Base-by-base conservation (phyloP, 2,888 invertebrate species). In the Myathropa florea region DNA sequence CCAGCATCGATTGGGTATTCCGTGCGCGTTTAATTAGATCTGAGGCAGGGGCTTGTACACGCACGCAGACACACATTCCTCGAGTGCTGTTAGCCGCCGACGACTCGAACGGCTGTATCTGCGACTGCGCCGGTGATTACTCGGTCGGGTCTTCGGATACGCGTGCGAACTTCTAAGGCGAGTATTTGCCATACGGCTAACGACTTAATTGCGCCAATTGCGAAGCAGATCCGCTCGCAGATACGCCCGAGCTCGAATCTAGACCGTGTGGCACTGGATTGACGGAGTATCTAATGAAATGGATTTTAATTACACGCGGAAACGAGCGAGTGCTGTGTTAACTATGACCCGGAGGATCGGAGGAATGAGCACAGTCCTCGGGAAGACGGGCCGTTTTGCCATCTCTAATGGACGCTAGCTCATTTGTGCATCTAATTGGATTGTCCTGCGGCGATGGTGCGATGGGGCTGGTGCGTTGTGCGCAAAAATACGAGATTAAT, bases 141-240 rank as follows among this genome's bases (percentile, higher is more conserved):
- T 75, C 72, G 59, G 39, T 18, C 59, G 24, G 28, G 53, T 30
- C 60, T 70, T 65, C 72, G 64, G 53, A 39, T 72, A 67, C 72
- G 83, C 84, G 80, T 84, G 80, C 75, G 84, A 84, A 80, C 76
- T 84, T 84, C 76, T 72, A 30, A n/a, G 10, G 39, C 21, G 12
- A 53, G 63, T 39, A 18, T 6, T 53, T 28, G 21, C 57, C 64
- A 79, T 67, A 63, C 26, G 59, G 33, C 71, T 85, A 81, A 81
- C 85, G 85, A 85, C 84, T 81, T 80, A 85, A 85, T 85, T 85
- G 76, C 84, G 68, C 63, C 77, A 81, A 85, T 85, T 77, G 72
- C 68, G 30, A 23, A 18, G 30, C 59, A 72, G 80, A 77, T 72
- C 80, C 59, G 57, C 21, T 28, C 63, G 12, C 7, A 65, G 36